Conservation (phyloP, 2,888 invertebrate species). For the Ormia ochracea region DNA sequence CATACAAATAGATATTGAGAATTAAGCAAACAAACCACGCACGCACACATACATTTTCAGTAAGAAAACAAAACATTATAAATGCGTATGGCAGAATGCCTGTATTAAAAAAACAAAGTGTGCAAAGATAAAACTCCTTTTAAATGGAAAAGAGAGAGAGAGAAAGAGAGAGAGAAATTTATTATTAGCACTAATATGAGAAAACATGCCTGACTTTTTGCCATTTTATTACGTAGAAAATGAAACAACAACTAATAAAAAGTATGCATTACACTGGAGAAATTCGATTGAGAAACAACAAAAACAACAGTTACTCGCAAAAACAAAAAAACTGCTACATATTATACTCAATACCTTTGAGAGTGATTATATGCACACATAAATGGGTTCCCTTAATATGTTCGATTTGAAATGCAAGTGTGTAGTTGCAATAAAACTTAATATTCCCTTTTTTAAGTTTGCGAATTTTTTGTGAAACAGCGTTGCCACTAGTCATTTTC, state of each 20-base stretch:
- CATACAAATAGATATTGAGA: constrained; percentile 10
- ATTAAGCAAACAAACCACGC: not conserved
- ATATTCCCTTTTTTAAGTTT: too few relatives aligned
- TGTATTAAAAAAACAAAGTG: not conserved
- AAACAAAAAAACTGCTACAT: too few relatives aligned
- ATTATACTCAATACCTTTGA: too few relatives aligned
- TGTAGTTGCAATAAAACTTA: too few relatives aligned
- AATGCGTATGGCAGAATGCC: too few relatives aligned
- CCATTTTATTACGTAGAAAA: constrained; percentile 20
- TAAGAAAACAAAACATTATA: not conserved
- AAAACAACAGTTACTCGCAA: too few relatives aligned
- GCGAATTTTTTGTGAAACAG: too few relatives aligned
- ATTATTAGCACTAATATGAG: not conserved
- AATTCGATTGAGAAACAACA: too few relatives aligned
- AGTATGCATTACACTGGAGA: not conserved
- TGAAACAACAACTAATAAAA: not conserved
- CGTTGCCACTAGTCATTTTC: too few relatives aligned
- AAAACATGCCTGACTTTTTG: constrained; percentile 44
- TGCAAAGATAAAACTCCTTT: not conserved
- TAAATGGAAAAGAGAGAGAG: not conserved
- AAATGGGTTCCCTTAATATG: too few relatives aligned
- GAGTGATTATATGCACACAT: too few relatives aligned
- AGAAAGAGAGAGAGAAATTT: not conserved
- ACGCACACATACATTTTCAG: not conserved
- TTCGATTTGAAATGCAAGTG: too few relatives aligned